phyloP scores from a whole-genome alignment of 2,797 vertebrate species.

The Anguilla obscura region DNA sequence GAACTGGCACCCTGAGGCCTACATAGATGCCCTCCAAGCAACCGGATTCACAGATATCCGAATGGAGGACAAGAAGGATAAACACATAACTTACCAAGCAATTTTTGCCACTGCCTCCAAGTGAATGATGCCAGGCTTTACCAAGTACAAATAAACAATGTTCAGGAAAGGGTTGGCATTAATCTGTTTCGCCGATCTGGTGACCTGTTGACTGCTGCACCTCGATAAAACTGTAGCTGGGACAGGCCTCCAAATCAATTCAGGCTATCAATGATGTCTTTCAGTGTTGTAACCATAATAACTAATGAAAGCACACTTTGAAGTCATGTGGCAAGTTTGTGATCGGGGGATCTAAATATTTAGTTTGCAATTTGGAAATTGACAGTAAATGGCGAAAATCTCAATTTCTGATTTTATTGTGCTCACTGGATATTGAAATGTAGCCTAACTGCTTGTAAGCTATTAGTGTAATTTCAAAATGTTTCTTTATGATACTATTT shows the following conservation, averaged over 20 bases:
- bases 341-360: background rate
- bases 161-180: background rate
- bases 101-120: conserved; percentile 67
- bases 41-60: conserved; percentile 65
- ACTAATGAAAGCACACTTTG: too few relatives aligned
- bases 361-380: background rate
- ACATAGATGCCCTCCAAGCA: conserved; percentile 65
- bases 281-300: too few relatives aligned
- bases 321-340: background rate
- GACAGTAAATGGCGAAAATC: too few relatives aligned
- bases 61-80: conserved; percentile 60
- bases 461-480: too few relatives aligned
- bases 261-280: background rate
- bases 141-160: background rate
- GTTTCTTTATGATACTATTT: too few relatives aligned
- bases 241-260: background rate
- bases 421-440: too few relatives aligned
- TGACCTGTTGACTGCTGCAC: background rate
- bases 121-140: conserved; percentile 36
- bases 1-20: conserved; percentile 66
- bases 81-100: conserved; percentile 57
- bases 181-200: background rate
- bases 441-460: too few relatives aligned
- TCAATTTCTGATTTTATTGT: too few relatives aligned
- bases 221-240: background rate